Base-by-base conservation (phyloP, 2,797 vertebrate species). In the Pseudochaenichthys georgianus region DNA sequence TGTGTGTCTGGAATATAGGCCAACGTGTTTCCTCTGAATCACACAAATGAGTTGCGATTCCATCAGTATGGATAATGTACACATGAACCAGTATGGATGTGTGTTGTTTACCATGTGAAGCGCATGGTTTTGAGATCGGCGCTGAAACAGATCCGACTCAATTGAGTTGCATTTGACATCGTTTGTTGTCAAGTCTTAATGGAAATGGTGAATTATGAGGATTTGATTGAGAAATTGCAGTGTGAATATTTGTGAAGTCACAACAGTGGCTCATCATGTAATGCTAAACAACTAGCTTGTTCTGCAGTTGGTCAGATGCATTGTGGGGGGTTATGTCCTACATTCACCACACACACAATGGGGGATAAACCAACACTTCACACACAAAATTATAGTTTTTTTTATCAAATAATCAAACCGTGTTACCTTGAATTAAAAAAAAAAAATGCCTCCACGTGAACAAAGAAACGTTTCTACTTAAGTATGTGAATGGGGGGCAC, bases 1-100 rank as follows among this genome's bases (percentile, higher is more conserved):
- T 83, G 67, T 88, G 80, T 84, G 77, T 82, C 77, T 67, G 59
- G 67, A 70, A 60, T 75, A 74, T 73, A 88, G 72, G 77, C 70
- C 75, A 71, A 79, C 17, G 3, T 71, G 64, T 73, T 77, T 81
- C 42, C 70, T 76, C 11, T 79, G 74, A 76, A 87, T 85, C 75
- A 80, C 63, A 69, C 47, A 81, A 79, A 89, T 73, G 64, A 80
- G 64, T 19, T 16, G 68, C 66, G 86, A 85, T 43, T 82, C 72
- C 78, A 84, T 84, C 79, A 55, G 67, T 52, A 46, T 62, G 52
- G 45, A 71, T 53, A 38, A 43, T 57, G 17, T 13, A 31, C 55
- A 70, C 31, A 45, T 38, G 47, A 21, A 69, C 4, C 38, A n/a
- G 12, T 42, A 34, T 51, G 47, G 38, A 64, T 55, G 42, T 76